Conservation (phyloP, 2,888 invertebrate genomes). For the Cerastoderma edule region DNA sequence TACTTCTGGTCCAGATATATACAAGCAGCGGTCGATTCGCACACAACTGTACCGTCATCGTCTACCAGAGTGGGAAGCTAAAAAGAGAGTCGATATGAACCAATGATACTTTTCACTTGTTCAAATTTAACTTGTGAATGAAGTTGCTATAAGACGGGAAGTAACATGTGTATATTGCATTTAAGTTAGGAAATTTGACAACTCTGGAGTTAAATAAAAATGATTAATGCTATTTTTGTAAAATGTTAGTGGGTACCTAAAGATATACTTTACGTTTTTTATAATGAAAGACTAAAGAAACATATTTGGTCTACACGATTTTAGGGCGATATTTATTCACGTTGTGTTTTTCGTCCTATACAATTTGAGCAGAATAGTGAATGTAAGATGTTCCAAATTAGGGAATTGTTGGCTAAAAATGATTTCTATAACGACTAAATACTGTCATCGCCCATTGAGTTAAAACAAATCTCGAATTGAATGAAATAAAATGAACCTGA, state of each 20-base stretch:
- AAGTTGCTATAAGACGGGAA: background rate
- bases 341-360: no score
- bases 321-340: no score
- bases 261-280: no score
- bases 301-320: no score
- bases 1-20: constrained; percentile 70
- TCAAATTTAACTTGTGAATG: background rate
- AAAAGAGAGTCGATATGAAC: constrained; percentile 25
- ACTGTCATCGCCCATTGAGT: no score
- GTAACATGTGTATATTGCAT: background rate
- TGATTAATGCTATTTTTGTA: background rate
- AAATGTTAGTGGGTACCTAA: background rate
- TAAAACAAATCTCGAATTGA: no score
- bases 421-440: no score
- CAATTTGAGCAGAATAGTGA: no score
- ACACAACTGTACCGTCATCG: constrained; percentile 67
- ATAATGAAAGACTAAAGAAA: no score
- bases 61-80: constrained; percentile 76
- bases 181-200: background rate
- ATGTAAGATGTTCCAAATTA: no score
- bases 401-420: no score
- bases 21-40: constrained; percentile 74
- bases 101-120: background rate
- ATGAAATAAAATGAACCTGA: no score
- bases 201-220: background rate